Evolutionary conservation across 2,888 invertebrate species (phyloP), one percentile per base, ranked within the genome.

Genomic region (Clistopyga incitator): DNA sequence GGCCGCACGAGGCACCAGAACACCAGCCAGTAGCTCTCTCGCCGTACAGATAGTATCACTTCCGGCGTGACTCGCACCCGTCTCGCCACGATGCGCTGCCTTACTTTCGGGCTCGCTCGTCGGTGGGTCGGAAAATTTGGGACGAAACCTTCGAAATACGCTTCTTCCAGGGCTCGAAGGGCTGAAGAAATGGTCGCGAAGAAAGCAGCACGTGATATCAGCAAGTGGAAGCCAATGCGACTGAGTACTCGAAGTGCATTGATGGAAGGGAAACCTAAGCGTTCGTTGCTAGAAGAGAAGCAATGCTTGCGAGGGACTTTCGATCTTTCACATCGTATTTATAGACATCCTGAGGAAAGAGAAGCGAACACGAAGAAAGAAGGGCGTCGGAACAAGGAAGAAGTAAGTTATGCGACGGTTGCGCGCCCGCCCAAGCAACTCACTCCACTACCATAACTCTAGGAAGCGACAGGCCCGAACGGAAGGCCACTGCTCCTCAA

Each of bases 401-500:
- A 89, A 91, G 92, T 92, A 92, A 92, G 92, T 92, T 92, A 92
- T 92, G 92, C 92, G 92, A 92, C 91, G 91, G 91, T 92, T 90
- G 90, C 92, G 92, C 92, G 91, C 91, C 92, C 92, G 91, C 92
- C 92, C 92, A 90, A 91, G 92, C 92, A 89, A 92, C 92, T 92
- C 92, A 92, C 91, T 92, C 91, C 88, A 89, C 90, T 88, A 89
- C 91, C 91, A 92, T 92, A 92, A 92, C 90, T 92, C 92, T 92
- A 88, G 47, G 78, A 89, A 90, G 91, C 91, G 92, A 92, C 92
- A 92, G 92, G 88, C 89, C 87, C 88, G 90, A 92, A 91, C 92
- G 91, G 92, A 92, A 92, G 91, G 91, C 90, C 90, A 91, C 84
- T 23, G 38, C 71, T 67, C 56, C 61, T 71, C 78, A 65, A 59